Base-by-base conservation (phyloP, 1,140 invertebrate genomes). In the Diorhabda elongata region DNA sequence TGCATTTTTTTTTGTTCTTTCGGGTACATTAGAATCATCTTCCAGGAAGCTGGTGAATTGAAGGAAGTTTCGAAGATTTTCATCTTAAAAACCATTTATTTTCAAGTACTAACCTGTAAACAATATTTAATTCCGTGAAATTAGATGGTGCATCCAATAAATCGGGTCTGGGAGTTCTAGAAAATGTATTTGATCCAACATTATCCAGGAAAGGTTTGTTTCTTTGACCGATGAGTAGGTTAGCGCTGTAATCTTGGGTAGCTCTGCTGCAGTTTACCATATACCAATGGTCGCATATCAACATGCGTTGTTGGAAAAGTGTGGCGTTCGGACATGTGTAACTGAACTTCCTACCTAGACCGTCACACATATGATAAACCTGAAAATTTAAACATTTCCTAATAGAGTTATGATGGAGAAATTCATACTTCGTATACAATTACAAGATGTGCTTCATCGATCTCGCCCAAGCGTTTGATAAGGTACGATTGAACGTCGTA, bases 211-310 rank as follows among this genome's bases (percentile, higher is more conserved):
- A 90, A 0, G 87, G 88, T 73, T 88, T 89, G 75, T 88, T 87
- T 52, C 47, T 52, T 11, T 84, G 81, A 62, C 89, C 89, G 66
- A 91, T 91, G 9, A 90, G 79, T 4, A 89, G 78, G 79, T 91
- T 92, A 8, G 89, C 88, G 41, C 84, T 83, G 74, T 90, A 91
- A 77, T 90, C 86, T 44, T 81, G 82, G 73, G 88, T 86, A 0
- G 90, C 85, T 70, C 83, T 84, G 69, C 87, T 88, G 74, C 90
- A 92, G 80, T 92, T 89, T n/a, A 92, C 91, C 87, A 91, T 91
- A 76, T 91, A 92, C 89, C 90, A 92, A 77, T 92, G 90, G 78
- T 92, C 91, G 74, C 91, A 92, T 74, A 92, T 87, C 66, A 92
- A 83, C 87, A 91, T 91, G 42, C 89, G 82, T 79, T 92, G 91